These are phyloP conservation scores for Teleiodes luculella DNA, from an alignment of 2,888 invertebrate species.

Conservation along the genomic window DNA sequence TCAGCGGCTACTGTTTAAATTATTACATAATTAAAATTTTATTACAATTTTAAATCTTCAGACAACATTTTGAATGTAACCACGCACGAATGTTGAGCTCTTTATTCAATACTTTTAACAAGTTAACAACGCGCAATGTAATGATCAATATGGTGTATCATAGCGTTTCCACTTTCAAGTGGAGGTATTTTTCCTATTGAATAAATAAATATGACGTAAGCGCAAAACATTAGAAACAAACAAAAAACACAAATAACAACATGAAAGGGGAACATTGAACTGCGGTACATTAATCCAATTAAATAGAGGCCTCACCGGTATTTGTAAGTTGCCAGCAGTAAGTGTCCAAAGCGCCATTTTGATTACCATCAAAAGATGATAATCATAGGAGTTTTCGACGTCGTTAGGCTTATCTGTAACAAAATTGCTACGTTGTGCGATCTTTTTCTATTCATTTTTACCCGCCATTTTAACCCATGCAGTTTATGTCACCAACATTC, in stretches of 20 bases:
- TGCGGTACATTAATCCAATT: conserved; percentile 43
- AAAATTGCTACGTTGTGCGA: conserved; percentile 75
- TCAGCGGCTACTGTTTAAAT: no score
- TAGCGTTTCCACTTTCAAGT: no score
- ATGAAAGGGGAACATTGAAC: conserved; percentile 59
- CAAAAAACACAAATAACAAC: conserved; percentile 16
- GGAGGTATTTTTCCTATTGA: no score
- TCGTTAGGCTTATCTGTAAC: conserved; percentile 78
- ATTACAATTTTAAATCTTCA: no score
- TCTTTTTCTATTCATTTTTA: conserved; percentile 53
- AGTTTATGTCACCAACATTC: conserved; percentile 23
- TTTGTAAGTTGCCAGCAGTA: conserved; percentile 65
- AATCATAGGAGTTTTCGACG: conserved; percentile 78
- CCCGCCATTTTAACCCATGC: conserved; percentile 57
- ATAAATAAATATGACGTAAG: background rate
- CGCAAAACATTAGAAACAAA: conserved; percentile 2
- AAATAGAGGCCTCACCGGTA: conserved; percentile 70
- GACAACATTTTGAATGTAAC: no score
- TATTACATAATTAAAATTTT: no score
- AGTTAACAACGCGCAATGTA: no score
- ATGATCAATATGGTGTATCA: no score
- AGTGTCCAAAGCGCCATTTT: conserved; percentile 71
- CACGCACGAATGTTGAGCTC: no score
- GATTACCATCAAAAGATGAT: conserved; percentile 78
- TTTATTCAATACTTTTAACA: background rate